These are phyloP conservation scores for Pongo pygmaeus DNA, from an alignment of 2,113 vertebrate species.

Conservation along the genomic window DNA sequence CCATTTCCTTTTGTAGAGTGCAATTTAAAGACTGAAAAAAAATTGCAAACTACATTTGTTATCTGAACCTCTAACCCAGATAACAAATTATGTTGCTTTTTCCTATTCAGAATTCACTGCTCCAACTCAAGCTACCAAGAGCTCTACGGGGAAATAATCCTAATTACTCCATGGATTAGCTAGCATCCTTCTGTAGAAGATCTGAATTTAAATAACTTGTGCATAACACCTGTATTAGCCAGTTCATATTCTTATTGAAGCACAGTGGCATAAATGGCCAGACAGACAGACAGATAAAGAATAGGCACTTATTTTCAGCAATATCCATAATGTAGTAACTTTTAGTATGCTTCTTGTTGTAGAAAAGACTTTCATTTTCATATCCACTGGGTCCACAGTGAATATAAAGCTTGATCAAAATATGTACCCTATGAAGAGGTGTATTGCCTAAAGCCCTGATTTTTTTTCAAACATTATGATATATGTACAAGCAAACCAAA, in stretches of 20 bases:
- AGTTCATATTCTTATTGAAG: slow-evolving; percentile 35
- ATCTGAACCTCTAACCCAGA: slow-evolving; percentile 58
- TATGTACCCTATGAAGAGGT: not conserved
- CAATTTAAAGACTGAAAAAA: slow-evolving; percentile 58
- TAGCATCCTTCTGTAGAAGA: slow-evolving; percentile 15
- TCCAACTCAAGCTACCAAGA: slow-evolving; percentile 44
- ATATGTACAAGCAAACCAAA: not conserved
- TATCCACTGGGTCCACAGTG: not conserved
- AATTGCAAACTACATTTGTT: slow-evolving; percentile 54
- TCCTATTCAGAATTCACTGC: slow-evolving; percentile 37
- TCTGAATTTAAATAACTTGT: slow-evolving; percentile 67
- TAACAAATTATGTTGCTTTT: slow-evolving; percentile 44
- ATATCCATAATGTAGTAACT: not conserved
- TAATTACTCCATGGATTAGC: slow-evolving; percentile 50
- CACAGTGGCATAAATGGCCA: not conserved
- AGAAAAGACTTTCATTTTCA: not conserved
- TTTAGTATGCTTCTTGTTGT: not conserved
- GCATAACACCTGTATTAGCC: slow-evolving; percentile 47
- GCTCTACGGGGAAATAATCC: slow-evolving; percentile 58
- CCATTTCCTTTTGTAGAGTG: slow-evolving; percentile 42
- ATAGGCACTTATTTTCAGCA: not conserved
- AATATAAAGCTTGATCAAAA: slow-evolving; percentile 35
- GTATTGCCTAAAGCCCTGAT: not conserved
- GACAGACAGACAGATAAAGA: not conserved
- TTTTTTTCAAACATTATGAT: not conserved